Conservation (phyloP, 2,888 invertebrate species). For the Campaea margaritaria region DNA sequence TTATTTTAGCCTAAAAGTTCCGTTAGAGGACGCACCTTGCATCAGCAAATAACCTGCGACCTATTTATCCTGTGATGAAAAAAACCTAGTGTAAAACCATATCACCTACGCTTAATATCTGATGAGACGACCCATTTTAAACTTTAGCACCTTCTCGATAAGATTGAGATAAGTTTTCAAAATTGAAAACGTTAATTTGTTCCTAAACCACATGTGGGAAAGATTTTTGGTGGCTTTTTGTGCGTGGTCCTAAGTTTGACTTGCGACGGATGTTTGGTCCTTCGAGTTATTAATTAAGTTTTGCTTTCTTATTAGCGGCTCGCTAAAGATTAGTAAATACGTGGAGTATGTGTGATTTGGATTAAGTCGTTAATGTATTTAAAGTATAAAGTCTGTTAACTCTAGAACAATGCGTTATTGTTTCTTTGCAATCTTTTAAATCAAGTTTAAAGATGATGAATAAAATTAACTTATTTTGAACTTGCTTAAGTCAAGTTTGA, state of each 20-base stretch:
- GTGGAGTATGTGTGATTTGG: conserved; percentile 26
- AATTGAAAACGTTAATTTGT: conserved; percentile 14
- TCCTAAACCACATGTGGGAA: conserved; percentile 61
- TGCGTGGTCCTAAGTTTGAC: conserved; percentile 64
- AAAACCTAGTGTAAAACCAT: conserved; percentile 58
- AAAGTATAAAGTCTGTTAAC: not conserved
- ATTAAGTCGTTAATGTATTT: conserved; percentile 5
- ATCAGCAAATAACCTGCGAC: conserved; percentile 83
- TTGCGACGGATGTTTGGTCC: conserved; percentile 76
- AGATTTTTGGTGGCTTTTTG: conserved; percentile 71
- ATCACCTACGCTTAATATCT: not conserved
- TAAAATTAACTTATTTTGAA: too few species aligned
- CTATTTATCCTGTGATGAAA: conserved; percentile 75
- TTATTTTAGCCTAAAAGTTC: conserved; percentile 76
- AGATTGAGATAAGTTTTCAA: not conserved
- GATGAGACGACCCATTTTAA: not conserved
- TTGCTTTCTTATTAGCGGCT: conserved; percentile 66
- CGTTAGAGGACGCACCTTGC: conserved; percentile 83
- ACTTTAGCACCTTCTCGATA: not conserved
- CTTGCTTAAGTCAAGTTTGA: too few species aligned
- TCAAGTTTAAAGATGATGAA: too few species aligned
- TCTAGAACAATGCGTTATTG: too few species aligned
- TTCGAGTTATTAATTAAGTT: conserved; percentile 73
- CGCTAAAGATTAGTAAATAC: conserved; percentile 28
- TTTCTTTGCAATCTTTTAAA: too few species aligned